These are phyloP conservation scores for Rhabdomys dilectus DNA, from an alignment of 2,113 vertebrate species.

Conservation along the genomic window DNA sequence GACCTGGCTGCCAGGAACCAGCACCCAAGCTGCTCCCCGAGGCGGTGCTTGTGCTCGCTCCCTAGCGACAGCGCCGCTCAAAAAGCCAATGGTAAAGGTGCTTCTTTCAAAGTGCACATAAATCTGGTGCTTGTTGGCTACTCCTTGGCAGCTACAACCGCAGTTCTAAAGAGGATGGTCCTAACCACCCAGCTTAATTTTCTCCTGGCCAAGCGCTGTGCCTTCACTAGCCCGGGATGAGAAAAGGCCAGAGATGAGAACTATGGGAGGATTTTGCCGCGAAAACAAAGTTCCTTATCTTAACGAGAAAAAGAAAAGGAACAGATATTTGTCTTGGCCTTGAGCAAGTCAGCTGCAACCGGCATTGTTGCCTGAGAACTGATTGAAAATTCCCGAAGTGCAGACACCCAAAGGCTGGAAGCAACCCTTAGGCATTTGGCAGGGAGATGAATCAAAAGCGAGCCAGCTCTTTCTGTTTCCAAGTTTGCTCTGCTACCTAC, in stretches of 20 bases:
- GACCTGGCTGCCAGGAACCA: constrained; percentile 76
- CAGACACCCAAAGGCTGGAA: background rate
- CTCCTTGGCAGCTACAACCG: constrained; percentile 58
- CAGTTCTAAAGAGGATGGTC: background rate
- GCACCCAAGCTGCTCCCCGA: constrained; percentile 31
- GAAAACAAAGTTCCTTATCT: background rate
- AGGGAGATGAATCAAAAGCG: background rate
- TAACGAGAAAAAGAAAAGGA: background rate
- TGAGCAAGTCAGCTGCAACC: background rate
- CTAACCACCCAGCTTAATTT: background rate
- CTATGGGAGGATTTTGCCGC: background rate
- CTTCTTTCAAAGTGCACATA: constrained; percentile 85
- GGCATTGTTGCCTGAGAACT: background rate
- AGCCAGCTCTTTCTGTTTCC: background rate
- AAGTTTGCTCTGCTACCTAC: background rate
- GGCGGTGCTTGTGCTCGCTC: constrained; percentile 64
- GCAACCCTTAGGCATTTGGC: background rate
- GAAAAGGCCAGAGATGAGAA: background rate
- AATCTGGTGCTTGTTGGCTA: constrained; percentile 87
- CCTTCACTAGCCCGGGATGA: background rate
- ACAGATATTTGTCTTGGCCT: background rate
- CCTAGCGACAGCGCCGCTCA: constrained; percentile 82
- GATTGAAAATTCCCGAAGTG: background rate
- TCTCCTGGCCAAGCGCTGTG: background rate
- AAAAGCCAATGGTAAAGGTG: constrained; percentile 86